phyloP scores from a whole-genome alignment of 2,113 vertebrate species.

The Machaerirhynchus nigripectus region DNA sequence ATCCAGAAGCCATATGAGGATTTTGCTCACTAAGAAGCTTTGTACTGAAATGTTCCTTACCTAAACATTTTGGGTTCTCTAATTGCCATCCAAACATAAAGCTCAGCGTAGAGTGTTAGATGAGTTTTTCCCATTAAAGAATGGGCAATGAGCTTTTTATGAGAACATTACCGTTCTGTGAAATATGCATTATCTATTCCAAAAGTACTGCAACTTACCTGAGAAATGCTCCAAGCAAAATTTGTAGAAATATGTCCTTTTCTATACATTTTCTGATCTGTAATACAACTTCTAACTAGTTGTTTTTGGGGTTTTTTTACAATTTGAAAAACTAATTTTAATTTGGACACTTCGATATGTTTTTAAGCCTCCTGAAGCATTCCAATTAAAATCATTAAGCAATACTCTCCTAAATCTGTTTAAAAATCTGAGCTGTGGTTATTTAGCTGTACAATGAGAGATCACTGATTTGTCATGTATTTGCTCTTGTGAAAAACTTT shows the following conservation, averaged over 20 bases:
- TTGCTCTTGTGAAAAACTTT: background rate
- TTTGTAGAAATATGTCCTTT: background rate
- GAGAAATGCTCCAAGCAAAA: background rate
- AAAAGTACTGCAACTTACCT: background rate
- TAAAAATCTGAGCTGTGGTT: background rate
- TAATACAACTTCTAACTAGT: background rate
- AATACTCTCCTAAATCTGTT: background rate
- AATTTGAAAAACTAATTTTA: background rate
- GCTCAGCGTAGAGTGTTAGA: background rate
- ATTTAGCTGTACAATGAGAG: background rate
- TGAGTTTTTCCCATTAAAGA: constrained; percentile 4
- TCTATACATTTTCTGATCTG: background rate
- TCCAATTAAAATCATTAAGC: background rate
- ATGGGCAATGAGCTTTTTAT: background rate
- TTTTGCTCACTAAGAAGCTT: constrained; percentile 23
- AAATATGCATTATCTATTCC: background rate
- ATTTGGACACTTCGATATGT: background rate
- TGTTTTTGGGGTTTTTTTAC: background rate
- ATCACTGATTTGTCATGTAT: background rate
- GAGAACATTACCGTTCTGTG: background rate
- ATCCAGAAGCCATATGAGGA: constrained; percentile 6
- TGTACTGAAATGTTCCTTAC: constrained; percentile 23
- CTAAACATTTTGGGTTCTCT: constrained; percentile 43
- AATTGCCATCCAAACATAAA: constrained; percentile 38
- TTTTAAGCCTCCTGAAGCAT: background rate